phyloP scores from a whole-genome alignment of 2,113 vertebrate species.

The Vidua chalybeata region DNA sequence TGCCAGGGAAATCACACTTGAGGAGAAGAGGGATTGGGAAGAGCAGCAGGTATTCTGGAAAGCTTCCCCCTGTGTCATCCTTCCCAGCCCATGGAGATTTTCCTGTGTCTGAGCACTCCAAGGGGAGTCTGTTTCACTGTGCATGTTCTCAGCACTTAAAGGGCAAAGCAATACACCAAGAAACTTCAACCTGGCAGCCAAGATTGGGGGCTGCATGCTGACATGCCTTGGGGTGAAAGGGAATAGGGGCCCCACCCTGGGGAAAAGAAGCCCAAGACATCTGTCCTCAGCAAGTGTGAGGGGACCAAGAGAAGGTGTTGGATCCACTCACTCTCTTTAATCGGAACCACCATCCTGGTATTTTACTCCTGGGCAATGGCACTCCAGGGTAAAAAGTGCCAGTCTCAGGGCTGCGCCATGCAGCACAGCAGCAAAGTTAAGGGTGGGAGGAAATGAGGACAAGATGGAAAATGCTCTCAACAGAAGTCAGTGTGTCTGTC shows the following conservation, averaged over 20 bases:
- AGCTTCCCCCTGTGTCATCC: neutral
- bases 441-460: neutral
- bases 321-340: neutral
- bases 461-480: neutral
- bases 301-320: neutral
- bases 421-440: neutral
- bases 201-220: neutral
- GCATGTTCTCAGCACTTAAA: neutral
- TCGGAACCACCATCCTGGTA: fast-evolving
- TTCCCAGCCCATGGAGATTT: neutral
- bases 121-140: neutral
- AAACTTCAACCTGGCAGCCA: neutral
- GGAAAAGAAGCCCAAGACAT: neutral
- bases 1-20: neutral
- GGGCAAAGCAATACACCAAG: neutral
- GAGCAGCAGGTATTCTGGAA: neutral
- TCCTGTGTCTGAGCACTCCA: neutral
- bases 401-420: neutral
- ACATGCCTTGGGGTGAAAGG: neutral
- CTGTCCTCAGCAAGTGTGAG: neutral
- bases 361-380: neutral
- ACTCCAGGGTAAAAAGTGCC: neutral
- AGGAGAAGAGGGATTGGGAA: neutral
- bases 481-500: neutral
- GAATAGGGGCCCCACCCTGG: neutral